These are phyloP conservation scores for Liodrosophila aerea DNA, from an alignment of 2,888 invertebrate genomes.

Conservation along the genomic window DNA sequence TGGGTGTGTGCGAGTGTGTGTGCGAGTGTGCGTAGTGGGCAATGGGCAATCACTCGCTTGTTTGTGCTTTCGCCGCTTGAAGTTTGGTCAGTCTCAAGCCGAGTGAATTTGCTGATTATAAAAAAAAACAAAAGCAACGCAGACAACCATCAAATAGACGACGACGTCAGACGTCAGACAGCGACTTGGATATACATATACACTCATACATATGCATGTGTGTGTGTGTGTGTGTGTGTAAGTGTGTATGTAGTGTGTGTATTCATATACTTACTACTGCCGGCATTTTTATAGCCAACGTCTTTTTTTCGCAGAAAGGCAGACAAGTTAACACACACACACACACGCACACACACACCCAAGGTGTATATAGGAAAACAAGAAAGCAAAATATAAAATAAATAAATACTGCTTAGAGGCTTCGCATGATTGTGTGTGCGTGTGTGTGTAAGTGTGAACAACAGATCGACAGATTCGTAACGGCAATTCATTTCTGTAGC, in stretches of 20 bases:
- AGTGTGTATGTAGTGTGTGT: neutral
- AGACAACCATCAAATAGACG: conserved; percentile 9
- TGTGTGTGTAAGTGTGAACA: conserved; percentile 8
- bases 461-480: conserved; percentile 30
- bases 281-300: conserved; percentile 33
- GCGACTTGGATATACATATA: conserved; percentile 1
- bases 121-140: conserved; percentile 4
- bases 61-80: conserved; percentile 32
- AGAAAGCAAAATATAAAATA: no score
- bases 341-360: conserved; percentile 1
- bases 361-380: no score
- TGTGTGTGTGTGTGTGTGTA: neutral
- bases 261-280: conserved; percentile 18
- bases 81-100: conserved; percentile 32
- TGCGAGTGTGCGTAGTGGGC: neutral
- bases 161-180: conserved; percentile 25
- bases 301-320: conserved; percentile 19
- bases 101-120: conserved; percentile 38
- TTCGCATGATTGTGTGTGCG: neutral
- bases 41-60: conserved; percentile 13
- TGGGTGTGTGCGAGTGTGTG: no score
- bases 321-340: conserved; percentile 37
- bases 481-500: conserved; percentile 23
- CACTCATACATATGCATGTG: neutral
- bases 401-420: conserved; percentile 12